Evolutionary conservation across 2,888 invertebrate species (phyloP).

Genomic region (Steinernema carpocapsae): DNA sequence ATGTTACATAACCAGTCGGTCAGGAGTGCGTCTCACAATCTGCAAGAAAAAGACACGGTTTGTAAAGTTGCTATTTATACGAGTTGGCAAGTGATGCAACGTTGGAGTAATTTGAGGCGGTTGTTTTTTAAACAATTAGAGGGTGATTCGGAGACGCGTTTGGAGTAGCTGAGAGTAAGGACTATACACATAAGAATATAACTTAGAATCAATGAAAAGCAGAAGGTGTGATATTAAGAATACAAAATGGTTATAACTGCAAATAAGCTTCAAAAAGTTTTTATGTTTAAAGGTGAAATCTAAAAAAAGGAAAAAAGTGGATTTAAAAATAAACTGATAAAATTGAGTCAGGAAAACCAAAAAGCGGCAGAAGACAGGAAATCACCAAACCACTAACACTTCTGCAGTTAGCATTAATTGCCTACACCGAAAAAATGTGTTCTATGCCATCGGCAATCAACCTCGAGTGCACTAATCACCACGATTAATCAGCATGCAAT

Average conservation of each 20-base stretch:
- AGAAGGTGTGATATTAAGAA: too few relatives aligned
- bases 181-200: not conserved
- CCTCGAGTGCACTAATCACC: not conserved
- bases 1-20: constrained; percentile 6
- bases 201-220: too few relatives aligned
- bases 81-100: too few relatives aligned
- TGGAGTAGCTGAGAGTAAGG: not conserved
- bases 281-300: not conserved
- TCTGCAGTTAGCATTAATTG: too few relatives aligned
- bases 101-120: not conserved
- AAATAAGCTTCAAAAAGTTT: not conserved
- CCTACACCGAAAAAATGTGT: not conserved
- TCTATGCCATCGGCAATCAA: not conserved
- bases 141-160: not conserved
- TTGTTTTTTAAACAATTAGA: constrained; percentile 18
- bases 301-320: not conserved
- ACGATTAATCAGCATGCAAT: not conserved
- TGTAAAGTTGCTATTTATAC: too few relatives aligned
- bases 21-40: too few relatives aligned
- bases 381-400: too few relatives aligned
- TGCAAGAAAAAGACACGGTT: too few relatives aligned
- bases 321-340: not conserved
- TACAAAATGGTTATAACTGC: too few relatives aligned
- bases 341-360: too few relatives aligned
- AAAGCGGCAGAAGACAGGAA: too few relatives aligned